Conservation (phyloP, 2,113 vertebrate genomes). For the Rhabdomys dilectus region DNA sequence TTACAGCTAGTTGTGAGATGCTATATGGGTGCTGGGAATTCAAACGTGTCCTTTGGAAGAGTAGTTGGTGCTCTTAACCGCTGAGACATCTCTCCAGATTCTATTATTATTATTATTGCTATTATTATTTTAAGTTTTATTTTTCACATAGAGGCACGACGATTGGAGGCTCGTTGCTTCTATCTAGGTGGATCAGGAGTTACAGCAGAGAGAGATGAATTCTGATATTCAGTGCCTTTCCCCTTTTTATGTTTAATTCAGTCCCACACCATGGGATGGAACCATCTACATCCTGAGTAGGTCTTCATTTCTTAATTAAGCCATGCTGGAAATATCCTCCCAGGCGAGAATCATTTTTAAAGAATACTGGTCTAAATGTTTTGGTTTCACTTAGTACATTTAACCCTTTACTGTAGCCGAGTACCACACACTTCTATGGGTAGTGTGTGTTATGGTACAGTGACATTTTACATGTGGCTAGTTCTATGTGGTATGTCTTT, state of each 20-base stretch:
- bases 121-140: neutral
- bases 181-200: neutral
- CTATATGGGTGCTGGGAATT: neutral
- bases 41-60: neutral
- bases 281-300: neutral
- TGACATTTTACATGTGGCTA: neutral
- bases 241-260: neutral
- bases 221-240: neutral
- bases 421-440: neutral
- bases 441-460: neutral
- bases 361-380: neutral
- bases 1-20: neutral
- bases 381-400: constrained; percentile 4
- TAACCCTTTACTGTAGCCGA: neutral
- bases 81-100: neutral
- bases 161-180: neutral
- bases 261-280: too few species aligned
- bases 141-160: neutral
- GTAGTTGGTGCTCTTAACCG: too few species aligned
- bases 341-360: neutral
- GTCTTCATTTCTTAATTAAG: neutral
- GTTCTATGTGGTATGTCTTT: neutral
- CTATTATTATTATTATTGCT: neutral
- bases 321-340: neutral
- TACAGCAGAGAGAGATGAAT: neutral